These are phyloP conservation scores for Brachyptera putata DNA, from an alignment of 2,888 invertebrate species.

Conservation along the genomic window DNA sequence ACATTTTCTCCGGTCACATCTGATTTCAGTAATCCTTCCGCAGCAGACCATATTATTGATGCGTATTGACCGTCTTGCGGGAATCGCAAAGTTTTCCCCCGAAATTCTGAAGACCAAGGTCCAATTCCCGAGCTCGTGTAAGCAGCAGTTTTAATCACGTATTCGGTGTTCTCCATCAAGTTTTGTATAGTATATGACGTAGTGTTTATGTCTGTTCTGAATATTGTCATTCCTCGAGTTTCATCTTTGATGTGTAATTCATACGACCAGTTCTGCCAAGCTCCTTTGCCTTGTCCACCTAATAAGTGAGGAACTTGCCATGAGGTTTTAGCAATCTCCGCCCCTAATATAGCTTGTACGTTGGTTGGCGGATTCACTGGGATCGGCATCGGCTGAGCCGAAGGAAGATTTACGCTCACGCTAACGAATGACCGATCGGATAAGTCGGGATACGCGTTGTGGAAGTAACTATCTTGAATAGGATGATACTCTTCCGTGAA, in stretches of 20 bases:
- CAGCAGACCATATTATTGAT: constrained; percentile 69
- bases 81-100: constrained; percentile 33
- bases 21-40: constrained; percentile 72
- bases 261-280: constrained; percentile 74
- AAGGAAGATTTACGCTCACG: constrained; percentile 57
- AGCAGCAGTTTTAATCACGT: constrained; percentile 74
- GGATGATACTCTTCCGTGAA: constrained; percentile 74
- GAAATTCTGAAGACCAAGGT: constrained; percentile 69
- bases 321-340: constrained; percentile 67
- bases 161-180: constrained; percentile 69
- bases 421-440: constrained; percentile 50
- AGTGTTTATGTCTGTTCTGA: constrained; percentile 51
- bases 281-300: constrained; percentile 64
- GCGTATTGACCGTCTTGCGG: constrained; percentile 55
- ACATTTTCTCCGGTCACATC: constrained; percentile 75
- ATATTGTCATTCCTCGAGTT: constrained; percentile 44
- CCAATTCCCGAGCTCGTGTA: constrained; percentile 70
- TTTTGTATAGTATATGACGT: constrained; percentile 62
- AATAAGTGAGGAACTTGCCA: constrained; percentile 79
- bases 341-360: constrained; percentile 77
- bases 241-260: constrained; percentile 64
- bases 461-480: constrained; percentile 65
- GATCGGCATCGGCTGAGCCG: constrained; percentile 73
- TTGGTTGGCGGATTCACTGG: constrained; percentile 74
- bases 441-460: constrained; percentile 64